phyloP scores from a whole-genome alignment of 2,113 vertebrate species.

The Pleuronectes platessa region DNA sequence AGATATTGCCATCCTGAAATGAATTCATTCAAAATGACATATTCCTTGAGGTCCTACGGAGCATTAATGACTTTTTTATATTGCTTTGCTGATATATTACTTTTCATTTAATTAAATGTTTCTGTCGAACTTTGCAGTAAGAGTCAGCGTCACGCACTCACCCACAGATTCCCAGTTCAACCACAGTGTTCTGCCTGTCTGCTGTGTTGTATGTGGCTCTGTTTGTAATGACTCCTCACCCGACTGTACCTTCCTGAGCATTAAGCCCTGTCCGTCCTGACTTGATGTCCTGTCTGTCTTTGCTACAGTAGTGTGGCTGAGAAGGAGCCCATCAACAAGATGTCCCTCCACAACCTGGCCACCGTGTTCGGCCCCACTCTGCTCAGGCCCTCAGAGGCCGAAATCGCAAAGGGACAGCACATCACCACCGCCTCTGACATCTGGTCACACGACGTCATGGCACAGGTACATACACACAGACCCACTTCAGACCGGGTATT shows the following conservation, averaged over 20 bases:
- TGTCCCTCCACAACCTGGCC: conserved; percentile 98
- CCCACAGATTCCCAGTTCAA: too few species aligned
- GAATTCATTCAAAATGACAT: too few species aligned
- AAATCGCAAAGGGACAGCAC: conserved; percentile 88
- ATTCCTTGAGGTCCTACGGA: too few species aligned
- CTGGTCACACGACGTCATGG: conserved; percentile 99
- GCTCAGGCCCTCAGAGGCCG: conserved; percentile 94
- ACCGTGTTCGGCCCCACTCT: conserved; percentile 97
- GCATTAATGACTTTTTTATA: too few species aligned
- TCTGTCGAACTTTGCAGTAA: too few species aligned
- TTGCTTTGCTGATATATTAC: too few species aligned
- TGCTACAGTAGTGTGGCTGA: conserved; percentile 90
- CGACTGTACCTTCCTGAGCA: neutral
- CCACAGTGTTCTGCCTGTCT: neutral
- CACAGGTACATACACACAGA: conserved; percentile 85
- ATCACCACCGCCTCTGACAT: conserved; percentile 95
- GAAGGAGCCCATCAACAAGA: conserved; percentile 98
- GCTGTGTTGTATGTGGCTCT: neutral
- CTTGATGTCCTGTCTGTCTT: neutral
- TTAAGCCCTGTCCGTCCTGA: neutral
- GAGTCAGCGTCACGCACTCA: too few species aligned
- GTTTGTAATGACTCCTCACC: neutral
- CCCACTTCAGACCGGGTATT: neutral
- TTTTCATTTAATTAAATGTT: too few species aligned
- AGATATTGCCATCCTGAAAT: too few species aligned